Base-by-base conservation (phyloP, 2,113 vertebrate genomes). In the Orientallactaga bullata region DNA sequence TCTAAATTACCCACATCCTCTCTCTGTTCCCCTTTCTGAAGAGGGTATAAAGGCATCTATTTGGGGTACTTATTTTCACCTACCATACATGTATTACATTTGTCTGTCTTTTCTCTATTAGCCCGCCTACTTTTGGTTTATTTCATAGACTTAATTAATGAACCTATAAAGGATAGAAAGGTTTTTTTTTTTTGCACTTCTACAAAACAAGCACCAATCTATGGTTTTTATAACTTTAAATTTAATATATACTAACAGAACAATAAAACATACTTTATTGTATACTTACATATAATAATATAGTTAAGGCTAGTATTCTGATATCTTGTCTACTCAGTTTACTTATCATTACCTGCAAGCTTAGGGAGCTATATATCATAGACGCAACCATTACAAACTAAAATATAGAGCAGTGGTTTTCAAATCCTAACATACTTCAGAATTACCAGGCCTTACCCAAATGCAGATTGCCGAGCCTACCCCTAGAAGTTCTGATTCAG, bases 291-390 rank as follows among this genome's bases (percentile, higher is more conserved):
- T 5, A 55, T 77, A 77, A 77, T 80, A 16, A 51, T 65, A 3
- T 74, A 85, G 4, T 92, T 89, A 95, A 90, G 30, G 24, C 77
- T 68, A 21, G 37, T 87, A 37, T 51, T n/a, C 68, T 95, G 65
- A 37, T 90, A 73, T 66, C 77, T 92, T 90, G 15, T 88, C 85
- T 20, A 76, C 47, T 24, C 85, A 24, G 39, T 92, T 87, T 94
- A 90, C 65, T 88, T 17, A 51, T 65, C 72, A 42, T 84, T 35
- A 68, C 9, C 76, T 88, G 17, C 7, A 91, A 47, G 85, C 93
- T 91, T 91, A 76, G 84, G 82, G 47, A 95, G 89, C n/a, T 26
- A 21, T 68, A 74, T 95, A 39, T 92, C 39, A 90, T 39, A 94
- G 85, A 95, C 24, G 15, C 24, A 93, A 21, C 18, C 61, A 23